Evolutionary conservation across 2,888 invertebrate species (phyloP).

Genomic region (Sicus ferrugineus): DNA sequence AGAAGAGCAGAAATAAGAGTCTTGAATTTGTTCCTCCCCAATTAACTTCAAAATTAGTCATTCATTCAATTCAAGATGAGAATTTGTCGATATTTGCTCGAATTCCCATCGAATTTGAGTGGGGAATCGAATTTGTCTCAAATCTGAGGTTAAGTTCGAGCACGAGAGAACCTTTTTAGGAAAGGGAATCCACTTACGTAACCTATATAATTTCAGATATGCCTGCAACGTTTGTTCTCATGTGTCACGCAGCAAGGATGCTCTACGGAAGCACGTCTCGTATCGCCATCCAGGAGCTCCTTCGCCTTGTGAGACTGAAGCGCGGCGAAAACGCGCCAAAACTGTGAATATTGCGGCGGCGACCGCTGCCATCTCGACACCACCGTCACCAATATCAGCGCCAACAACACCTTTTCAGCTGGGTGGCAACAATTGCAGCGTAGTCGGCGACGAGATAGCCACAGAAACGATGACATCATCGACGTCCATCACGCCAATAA

Average conservation of each 20-base stretch:
- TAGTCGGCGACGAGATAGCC: background rate
- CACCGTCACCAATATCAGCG: conserved; percentile 42
- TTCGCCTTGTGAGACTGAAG: conserved; percentile 64
- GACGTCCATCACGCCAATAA: conserved; percentile 42
- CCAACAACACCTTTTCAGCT: conserved; percentile 36
- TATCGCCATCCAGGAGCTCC: conserved; percentile 77
- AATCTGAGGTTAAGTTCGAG: no score
- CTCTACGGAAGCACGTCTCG: conserved; percentile 86
- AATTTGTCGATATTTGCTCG: background rate
- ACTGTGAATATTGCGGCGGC: conserved; percentile 44
- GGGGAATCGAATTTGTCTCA: no score
- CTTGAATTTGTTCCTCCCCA: background rate
- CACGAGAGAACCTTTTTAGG: no score
- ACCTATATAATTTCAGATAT: conserved; percentile 66
- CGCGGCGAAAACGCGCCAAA: conserved; percentile 64
- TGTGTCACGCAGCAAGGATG: conserved; percentile 86
- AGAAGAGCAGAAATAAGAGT: background rate
- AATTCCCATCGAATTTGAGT: no score
- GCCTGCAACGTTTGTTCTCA: conserved; percentile 88
- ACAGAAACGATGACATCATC: background rate
- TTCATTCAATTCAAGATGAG: background rate
- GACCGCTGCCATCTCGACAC: conserved; percentile 37
- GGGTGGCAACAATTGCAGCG: conserved; percentile 20
- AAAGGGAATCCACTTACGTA: no score
- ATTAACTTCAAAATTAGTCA: no score